These are phyloP conservation scores for Ctenochaetus hawaiiensis DNA, from an alignment of 2,797 vertebrate genomes.

Conservation along the genomic window DNA sequence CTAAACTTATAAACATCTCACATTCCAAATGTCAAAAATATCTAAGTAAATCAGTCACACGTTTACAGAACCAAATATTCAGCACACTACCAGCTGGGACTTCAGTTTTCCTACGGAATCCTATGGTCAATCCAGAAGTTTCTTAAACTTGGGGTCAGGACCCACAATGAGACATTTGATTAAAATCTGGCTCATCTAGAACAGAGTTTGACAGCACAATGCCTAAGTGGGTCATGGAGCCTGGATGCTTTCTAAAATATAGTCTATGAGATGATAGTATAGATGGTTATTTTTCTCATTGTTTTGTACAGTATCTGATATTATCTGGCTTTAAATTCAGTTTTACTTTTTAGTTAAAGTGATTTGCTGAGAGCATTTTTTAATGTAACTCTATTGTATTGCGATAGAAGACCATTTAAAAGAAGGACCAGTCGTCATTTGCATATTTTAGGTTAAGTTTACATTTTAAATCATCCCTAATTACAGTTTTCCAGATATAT, in stretches of 20 bases:
- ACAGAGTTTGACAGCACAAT: neutral
- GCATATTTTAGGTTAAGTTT: neutral
- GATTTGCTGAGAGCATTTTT: neutral
- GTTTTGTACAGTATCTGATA: neutral
- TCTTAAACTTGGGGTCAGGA: no score
- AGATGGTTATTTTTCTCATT: constrained; percentile 18
- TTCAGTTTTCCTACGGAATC: no score
- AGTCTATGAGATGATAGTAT: constrained; percentile 30
- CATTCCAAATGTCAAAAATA: no score
- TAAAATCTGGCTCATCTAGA: neutral
- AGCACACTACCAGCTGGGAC: no score
- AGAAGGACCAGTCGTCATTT: neutral
- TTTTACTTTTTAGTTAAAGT: neutral
- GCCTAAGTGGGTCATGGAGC: constrained; percentile 5
- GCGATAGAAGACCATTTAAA: neutral
- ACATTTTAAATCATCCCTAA: neutral
- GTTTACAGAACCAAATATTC: no score
- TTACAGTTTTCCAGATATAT: neutral
- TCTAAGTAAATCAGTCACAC: no score
- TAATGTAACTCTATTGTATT: neutral
- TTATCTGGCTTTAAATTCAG: neutral
- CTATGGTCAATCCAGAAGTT: no score
- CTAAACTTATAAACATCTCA: no score
- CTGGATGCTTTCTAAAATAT: neutral
- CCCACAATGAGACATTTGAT: no score